phyloP scores from a whole-genome alignment of 2,113 vertebrate species.

The Dasyornis broadbenti region DNA sequence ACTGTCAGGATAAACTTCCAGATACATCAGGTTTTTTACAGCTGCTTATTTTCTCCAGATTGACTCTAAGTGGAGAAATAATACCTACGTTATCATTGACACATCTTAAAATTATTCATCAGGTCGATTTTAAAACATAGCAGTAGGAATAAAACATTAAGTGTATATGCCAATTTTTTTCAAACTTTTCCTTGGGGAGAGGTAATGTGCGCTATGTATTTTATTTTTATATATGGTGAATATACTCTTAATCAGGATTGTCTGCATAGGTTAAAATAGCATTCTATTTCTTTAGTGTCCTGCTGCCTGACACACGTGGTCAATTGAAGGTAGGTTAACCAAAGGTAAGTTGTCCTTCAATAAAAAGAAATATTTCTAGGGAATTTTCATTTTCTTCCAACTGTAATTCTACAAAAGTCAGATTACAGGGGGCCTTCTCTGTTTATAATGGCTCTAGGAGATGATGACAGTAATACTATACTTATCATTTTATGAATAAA shows the following conservation, averaged over 20 bases:
- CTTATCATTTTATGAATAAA: not conserved
- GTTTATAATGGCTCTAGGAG: not conserved
- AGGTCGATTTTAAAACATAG: not conserved
- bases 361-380: not conserved
- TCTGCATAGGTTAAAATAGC: not conserved
- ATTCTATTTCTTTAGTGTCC: not conserved
- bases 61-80: not conserved
- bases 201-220: not conserved
- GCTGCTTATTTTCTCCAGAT: not conserved
- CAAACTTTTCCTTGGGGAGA: not conserved
- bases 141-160: not conserved
- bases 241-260: not conserved
- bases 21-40: not conserved
- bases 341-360: not conserved
- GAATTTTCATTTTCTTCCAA: not conserved
- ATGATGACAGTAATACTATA: not conserved
- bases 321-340: not conserved
- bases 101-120: not conserved
- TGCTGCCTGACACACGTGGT: not conserved
- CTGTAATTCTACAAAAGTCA: not conserved
- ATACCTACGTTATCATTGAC: not conserved
- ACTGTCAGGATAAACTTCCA: conserved; percentile 27
- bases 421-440: not conserved
- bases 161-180: not conserved
- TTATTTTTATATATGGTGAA: not conserved